Percentiles rank a stretch among this genome's conserved stretches.
Evolutionary conservation across 2,888 invertebrate genomes (phyloP).

Genomic region (Erannis defoliaria): DNA sequence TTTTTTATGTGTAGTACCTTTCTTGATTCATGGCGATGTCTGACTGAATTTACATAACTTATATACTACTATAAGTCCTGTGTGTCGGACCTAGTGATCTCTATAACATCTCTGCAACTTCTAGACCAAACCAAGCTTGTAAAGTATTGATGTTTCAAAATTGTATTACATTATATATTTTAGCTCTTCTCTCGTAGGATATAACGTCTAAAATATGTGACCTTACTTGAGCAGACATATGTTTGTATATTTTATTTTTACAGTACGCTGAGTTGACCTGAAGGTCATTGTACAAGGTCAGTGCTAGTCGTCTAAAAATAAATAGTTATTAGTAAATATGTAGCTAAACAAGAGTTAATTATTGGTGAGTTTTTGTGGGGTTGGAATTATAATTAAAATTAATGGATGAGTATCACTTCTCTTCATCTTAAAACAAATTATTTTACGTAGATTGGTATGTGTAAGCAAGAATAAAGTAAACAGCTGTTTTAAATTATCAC

Average conservation of each 20-base stretch:
- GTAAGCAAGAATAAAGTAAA: no score
- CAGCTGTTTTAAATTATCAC: no score
- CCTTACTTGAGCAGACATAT: conserved; percentile 21
- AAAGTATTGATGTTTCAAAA: no score
- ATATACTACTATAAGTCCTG: no score
- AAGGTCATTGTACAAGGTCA: conserved; percentile 41
- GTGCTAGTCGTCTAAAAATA: conserved; percentile 33
- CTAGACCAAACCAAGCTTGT: no score
- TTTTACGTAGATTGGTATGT: no score
- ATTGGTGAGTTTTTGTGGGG: conserved; percentile 5
- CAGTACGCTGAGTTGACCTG: conserved; percentile 27
- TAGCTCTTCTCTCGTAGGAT: neutral
- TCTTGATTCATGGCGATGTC: no score
- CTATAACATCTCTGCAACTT: no score
- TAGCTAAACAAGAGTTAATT: conserved; percentile 3
- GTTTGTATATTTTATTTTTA: conserved; percentile 28
- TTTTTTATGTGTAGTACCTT: no score
- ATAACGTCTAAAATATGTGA: conserved; percentile 23
- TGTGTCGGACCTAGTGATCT: no score
- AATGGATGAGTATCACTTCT: neutral
- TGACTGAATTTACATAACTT: no score
- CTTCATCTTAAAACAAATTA: neutral
- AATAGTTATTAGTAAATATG: conserved; percentile 1
- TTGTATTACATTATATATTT: no score
- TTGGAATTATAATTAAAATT: conserved; percentile 28